These are phyloP conservation scores for Conopomorpha cramerella DNA, from an alignment of 1,140 invertebrate genomes.

Conservation along the genomic window DNA sequence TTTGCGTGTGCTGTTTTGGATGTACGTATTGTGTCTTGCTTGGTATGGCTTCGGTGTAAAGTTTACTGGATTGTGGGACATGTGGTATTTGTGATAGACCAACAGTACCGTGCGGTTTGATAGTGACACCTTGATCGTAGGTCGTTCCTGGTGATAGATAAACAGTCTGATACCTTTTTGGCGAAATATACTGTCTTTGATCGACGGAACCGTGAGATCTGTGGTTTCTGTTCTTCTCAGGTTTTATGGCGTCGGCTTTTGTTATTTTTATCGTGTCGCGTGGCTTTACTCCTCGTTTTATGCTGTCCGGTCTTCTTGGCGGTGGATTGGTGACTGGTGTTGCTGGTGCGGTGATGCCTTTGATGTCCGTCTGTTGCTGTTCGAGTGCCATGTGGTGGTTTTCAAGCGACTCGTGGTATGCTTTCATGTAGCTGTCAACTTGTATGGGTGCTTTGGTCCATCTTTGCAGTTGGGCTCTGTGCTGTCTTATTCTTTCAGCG, in stretches of 20 bases:
- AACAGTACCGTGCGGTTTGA: slow-evolving; percentile 31
- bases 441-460: slow-evolving; percentile 25
- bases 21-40: slow-evolving; percentile 23
- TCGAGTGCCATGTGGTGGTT: slow-evolving; percentile 43
- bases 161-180: slow-evolving; percentile 19
- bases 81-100: slow-evolving; percentile 14
- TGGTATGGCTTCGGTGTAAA: slow-evolving; percentile 26
- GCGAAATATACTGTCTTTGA: slow-evolving; percentile 24
- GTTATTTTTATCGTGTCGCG: slow-evolving; percentile 17
- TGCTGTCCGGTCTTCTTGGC: background rate
- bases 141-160: slow-evolving; percentile 20
- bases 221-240: slow-evolving; percentile 33
- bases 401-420: slow-evolving; percentile 50
- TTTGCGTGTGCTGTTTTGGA: slow-evolving; percentile 25
- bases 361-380: slow-evolving; percentile 28
- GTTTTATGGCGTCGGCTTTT: slow-evolving; percentile 17
- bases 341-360: slow-evolving; percentile 10
- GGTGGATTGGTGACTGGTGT: background rate
- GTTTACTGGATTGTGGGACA: slow-evolving; percentile 10
- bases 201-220: slow-evolving; percentile 38
- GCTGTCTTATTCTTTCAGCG: slow-evolving; percentile 39
- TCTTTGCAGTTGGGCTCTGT: slow-evolving; percentile 41
- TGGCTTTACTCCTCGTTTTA: background rate
- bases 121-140: slow-evolving; percentile 32
- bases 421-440: slow-evolving; percentile 49